Evolutionary conservation across 2,113 vertebrate genomes (phyloP).

Genomic region (Perca schrenkii): DNA sequence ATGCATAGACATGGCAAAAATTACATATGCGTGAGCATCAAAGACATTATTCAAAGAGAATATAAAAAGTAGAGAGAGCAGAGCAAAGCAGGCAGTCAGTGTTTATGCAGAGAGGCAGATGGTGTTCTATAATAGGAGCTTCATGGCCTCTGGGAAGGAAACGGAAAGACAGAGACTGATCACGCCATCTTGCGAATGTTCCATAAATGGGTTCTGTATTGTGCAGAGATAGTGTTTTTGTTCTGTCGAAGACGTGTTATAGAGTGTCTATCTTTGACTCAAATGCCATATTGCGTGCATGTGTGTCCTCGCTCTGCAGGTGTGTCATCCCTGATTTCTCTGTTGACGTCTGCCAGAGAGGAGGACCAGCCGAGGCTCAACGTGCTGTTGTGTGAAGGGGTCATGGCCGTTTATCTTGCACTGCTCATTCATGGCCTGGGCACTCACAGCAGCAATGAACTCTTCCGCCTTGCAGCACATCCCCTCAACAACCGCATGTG

Average conservation of each 20-base stretch:
- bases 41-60: slow-evolving; percentile 37
- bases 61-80: slow-evolving; percentile 45
- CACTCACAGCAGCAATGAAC: slow-evolving; percentile 92
- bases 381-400: slow-evolving; percentile 94
- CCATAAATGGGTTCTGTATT: slow-evolving; percentile 41
- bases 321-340: slow-evolving; percentile 94
- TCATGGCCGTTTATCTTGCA: slow-evolving; percentile 95
- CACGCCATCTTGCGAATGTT: slow-evolving; percentile 56
- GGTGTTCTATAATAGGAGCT: slow-evolving; percentile 76
- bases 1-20: slow-evolving; percentile 3
- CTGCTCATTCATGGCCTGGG: slow-evolving; percentile 95
- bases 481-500: slow-evolving; percentile 96
- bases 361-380: slow-evolving; percentile 94
- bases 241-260: slow-evolving; percentile 11
- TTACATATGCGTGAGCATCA: slow-evolving; percentile 31
- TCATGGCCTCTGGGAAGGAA: slow-evolving; percentile 75
- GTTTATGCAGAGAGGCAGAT: slow-evolving; percentile 78
- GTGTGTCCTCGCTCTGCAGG: slow-evolving; percentile 81
- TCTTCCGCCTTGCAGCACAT: slow-evolving; percentile 96
- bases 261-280: neutral
- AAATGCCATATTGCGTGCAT: neutral
- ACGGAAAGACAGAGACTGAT: slow-evolving; percentile 61
- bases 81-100: slow-evolving; percentile 64
- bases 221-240: slow-evolving; percentile 43
- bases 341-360: slow-evolving; percentile 91